These are phyloP conservation scores for Acromyrmex echinatior DNA, from an alignment of 1,140 invertebrate genomes.

Conservation along the genomic window DNA sequence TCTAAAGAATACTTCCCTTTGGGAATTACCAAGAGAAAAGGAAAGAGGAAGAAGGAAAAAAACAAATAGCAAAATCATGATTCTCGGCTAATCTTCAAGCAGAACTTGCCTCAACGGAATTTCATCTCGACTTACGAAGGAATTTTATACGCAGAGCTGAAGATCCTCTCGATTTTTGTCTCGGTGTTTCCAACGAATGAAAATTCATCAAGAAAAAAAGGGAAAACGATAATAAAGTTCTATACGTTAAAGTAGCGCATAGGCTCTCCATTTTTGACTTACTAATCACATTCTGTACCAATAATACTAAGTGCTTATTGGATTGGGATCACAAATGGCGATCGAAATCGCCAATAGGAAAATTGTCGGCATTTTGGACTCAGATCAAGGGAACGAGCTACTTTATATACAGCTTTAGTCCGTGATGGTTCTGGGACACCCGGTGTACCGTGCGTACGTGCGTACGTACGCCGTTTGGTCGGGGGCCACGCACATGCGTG, in stretches of 20 bases:
- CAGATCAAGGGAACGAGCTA: too few species aligned
- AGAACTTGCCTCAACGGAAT: background rate
- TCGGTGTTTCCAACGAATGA: background rate
- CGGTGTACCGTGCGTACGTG: slow-evolving; percentile 45
- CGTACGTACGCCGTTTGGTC: slow-evolving; percentile 15
- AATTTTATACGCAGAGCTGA: background rate
- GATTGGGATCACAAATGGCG: too few species aligned
- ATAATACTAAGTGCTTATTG: too few species aligned
- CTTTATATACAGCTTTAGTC: too few species aligned
- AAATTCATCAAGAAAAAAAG: background rate
- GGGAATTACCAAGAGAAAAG: background rate
- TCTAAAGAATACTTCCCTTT: background rate
- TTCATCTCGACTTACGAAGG: background rate
- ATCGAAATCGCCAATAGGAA: too few species aligned
- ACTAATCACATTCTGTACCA: too few species aligned
- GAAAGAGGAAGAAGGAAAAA: too few species aligned
- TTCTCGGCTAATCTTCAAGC: background rate
- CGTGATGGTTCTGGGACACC: background rate
- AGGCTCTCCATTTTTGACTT: too few species aligned
- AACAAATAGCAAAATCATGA: background rate
- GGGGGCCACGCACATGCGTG: slow-evolving; percentile 55
- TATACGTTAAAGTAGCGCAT: too few species aligned
- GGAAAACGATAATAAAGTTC: too few species aligned
- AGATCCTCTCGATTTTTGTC: background rate
- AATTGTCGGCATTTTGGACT: too few species aligned